Base-by-base conservation (phyloP, 1,140 invertebrate species). In the Galleria mellonella region DNA sequence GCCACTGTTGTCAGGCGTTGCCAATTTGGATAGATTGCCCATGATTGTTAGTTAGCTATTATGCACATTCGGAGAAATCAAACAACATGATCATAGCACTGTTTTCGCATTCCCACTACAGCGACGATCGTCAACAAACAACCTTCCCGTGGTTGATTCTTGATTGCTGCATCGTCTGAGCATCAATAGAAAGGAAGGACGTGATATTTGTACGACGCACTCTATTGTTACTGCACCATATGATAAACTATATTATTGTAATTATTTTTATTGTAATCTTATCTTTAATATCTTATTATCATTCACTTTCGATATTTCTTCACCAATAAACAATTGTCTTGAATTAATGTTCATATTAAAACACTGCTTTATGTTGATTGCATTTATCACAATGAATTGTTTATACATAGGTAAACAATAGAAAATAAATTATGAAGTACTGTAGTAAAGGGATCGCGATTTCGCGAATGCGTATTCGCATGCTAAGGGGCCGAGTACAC, bases 1-100 rank as follows among this genome's bases (percentile, higher is more conserved):
- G n/a, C 79, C 78, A 35, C 65, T 82, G 43, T 74, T 82, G 31
- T 77, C 69, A 12, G 74, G 63, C 14, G 71, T 74, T 11, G 65
- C 65, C 40, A 67, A 54, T 47, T 75, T 62, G n/a, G 64, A 64
- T 35, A 53, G 52, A 12, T 66, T 61, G 14, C 68, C 73, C 77
- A 83, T 82, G 39, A 47, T 66, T 30, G 51, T 49, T 62, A 44
- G 23, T 38, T 15, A 42, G n/a, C 48, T 61, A 59, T 52, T 70
- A 55, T 63, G 11, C 47, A 53, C 47, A 47, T 70, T 56, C 58
- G 40, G 14, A 42, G 51, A 54, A 70, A 47, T 39, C 38, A 51
- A 51, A 54, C 51, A 54, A 55, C 53, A 36, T 32, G 32, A 40
- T 15, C 44, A 35, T 32, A 38, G 51, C 49, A 47, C 43, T 59